Evolutionary conservation across 1,140 invertebrate genomes (phyloP).

Genomic region (Panulirus ornatus): DNA sequence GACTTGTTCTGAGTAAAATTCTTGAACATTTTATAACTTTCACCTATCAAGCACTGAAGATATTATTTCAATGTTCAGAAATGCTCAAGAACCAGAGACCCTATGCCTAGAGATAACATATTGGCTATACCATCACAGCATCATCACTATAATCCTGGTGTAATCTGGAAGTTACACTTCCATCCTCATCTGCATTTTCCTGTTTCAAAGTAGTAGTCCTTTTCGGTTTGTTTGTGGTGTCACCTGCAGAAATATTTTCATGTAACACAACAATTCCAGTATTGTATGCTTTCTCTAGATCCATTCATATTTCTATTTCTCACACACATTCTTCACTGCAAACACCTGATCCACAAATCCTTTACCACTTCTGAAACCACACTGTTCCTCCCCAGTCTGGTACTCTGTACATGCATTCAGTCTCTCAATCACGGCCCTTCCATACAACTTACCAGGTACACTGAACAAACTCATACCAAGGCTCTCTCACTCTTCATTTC

Average conservation of each 20-base stretch:
- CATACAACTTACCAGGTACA: too few species aligned
- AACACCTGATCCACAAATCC: too few species aligned
- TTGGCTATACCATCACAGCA: constrained; percentile 61
- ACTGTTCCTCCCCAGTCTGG: too few species aligned
- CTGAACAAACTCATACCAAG: too few species aligned
- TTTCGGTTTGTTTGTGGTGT: constrained; percentile 19
- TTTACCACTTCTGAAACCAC: too few species aligned
- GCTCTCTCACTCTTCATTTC: too few species aligned
- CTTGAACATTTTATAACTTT: background rate
- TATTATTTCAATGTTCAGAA: constrained; percentile 8
- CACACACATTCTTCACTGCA: too few species aligned
- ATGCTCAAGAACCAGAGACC: background rate
- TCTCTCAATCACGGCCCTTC: too few species aligned
- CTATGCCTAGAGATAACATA: background rate
- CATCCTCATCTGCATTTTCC: constrained; percentile 53
- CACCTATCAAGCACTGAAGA: background rate
- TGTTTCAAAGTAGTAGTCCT: constrained; percentile 2
- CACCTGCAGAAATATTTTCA: constrained; percentile 30
- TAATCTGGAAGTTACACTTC: constrained; percentile 53
- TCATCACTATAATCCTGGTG: constrained; percentile 69
- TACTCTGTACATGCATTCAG: too few species aligned
- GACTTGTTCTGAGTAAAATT: background rate
- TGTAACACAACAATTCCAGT: too few species aligned
- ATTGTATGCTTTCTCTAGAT: too few species aligned
- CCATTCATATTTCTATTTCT: too few species aligned